phyloP scores from a whole-genome alignment of 2,113 vertebrate species.

The Corythornis cristatus region DNA sequence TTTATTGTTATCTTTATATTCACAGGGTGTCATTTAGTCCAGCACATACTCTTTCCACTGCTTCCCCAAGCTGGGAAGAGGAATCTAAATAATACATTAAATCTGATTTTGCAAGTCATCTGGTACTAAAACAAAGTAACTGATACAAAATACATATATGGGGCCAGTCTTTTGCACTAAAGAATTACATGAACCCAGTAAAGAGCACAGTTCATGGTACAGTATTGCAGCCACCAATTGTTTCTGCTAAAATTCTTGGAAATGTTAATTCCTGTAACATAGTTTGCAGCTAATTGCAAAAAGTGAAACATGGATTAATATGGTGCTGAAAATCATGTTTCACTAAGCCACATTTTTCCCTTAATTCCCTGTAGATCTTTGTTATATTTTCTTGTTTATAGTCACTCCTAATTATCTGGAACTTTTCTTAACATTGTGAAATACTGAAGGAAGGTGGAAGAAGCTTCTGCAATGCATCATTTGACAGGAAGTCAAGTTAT shows the following conservation, averaged over 20 bases:
- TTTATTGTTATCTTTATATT: neutral
- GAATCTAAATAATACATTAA: neutral
- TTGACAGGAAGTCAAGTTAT: slow-evolving; percentile 91
- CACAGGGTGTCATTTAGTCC: neutral
- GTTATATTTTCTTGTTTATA: neutral
- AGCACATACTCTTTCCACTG: neutral
- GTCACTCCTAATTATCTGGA: neutral
- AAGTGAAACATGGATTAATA: neutral
- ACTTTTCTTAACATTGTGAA: neutral
- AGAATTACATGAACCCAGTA: neutral
- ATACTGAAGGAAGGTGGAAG: slow-evolving; percentile 18
- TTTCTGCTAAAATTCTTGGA: neutral
- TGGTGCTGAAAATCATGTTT: neutral
- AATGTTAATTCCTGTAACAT: neutral
- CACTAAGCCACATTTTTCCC: neutral
- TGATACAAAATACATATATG: neutral
- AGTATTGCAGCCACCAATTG: neutral
- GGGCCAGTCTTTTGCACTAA: neutral
- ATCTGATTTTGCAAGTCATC: neutral
- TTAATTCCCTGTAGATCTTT: neutral
- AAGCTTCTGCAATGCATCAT: slow-evolving; percentile 86
- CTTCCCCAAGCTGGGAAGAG: neutral
- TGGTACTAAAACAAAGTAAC: neutral
- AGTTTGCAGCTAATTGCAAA: neutral
- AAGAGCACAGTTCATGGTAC: neutral